Percentiles rank a stretch among this genome's conserved stretches.
These are phyloP conservation scores for Orthosia incerta DNA, from an alignment of 2,888 invertebrate species.

Conservation along the genomic window DNA sequence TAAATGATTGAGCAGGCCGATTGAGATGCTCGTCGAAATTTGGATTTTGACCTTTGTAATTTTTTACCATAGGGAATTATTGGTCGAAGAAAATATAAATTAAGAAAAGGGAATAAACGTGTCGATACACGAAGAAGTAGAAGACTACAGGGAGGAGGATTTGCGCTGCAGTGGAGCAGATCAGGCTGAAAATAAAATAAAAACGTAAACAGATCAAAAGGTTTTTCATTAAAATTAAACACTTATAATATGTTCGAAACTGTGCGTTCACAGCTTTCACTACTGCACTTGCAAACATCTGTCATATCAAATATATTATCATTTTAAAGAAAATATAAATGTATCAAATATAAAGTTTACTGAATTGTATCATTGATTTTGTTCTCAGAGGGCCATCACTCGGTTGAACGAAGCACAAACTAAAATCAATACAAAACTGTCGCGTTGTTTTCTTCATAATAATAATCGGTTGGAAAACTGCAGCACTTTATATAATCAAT, in stretches of 20 bases:
- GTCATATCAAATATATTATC: not conserved
- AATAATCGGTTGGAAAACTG: not conserved
- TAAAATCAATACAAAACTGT: slow-evolving; percentile 5
- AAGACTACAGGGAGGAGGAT: too few species aligned
- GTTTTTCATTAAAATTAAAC: not conserved
- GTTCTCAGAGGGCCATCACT: not conserved
- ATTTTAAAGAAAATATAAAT: not conserved
- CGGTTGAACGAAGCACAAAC: not conserved
- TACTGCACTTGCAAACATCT: not conserved
- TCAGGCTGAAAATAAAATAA: too few species aligned
- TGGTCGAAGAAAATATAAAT: too few species aligned
- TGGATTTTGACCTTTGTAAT: not conserved
- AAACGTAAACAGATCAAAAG: too few species aligned
- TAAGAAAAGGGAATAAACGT: too few species aligned
- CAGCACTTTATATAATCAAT: not conserved
- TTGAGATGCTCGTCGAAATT: not conserved
- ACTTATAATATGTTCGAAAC: not conserved
- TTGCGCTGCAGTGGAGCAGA: too few species aligned
- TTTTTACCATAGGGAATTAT: not conserved
- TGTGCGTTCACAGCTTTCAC: not conserved
- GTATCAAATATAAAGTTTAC: not conserved
- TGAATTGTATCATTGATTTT: not conserved
- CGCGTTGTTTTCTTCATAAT: not conserved
- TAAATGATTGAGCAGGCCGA: not conserved
- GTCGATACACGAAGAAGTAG: too few species aligned